Percentiles rank a stretch among this genome's conserved stretches.
Conservation (phyloP, 2,888 invertebrate species). For the Plebejus anna region DNA sequence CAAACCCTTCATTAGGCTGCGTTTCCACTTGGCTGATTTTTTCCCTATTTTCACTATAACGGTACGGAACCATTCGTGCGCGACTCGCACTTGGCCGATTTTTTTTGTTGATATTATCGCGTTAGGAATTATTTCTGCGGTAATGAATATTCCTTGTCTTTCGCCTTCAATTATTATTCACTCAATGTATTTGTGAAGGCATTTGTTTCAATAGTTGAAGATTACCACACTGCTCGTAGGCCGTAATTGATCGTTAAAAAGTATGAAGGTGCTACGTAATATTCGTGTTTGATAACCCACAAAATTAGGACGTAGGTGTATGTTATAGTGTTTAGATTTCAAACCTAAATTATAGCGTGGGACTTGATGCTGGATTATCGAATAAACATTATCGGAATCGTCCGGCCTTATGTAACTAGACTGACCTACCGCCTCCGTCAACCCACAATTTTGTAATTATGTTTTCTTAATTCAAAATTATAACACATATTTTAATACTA, state of each 20-base stretch:
- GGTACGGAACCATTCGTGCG: no score
- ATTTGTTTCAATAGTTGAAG: neutral
- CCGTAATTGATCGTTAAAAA: constrained; percentile 16
- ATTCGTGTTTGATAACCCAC: constrained; percentile 4
- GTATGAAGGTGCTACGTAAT: constrained; percentile 15
- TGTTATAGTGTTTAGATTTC: constrained; percentile 7
- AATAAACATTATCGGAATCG: neutral
- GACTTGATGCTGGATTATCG: neutral
- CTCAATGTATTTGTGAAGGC: neutral
- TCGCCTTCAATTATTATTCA: neutral
- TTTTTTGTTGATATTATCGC: neutral
- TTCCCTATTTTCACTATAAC: no score
- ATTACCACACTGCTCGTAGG: constrained; percentile 10
- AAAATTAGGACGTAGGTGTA: constrained; percentile 17
- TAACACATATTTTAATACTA: neutral
- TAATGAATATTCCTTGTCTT: neutral
- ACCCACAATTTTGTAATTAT: neutral
- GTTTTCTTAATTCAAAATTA: neutral
- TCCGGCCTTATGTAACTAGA: neutral
- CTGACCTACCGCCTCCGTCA: neutral
- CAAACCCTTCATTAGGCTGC: no score
- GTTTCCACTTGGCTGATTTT: no score
- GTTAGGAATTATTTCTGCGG: neutral
- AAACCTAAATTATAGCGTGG: constrained; percentile 13
- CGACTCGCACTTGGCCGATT: neutral